These are phyloP conservation scores for Bellardia pandia DNA, from an alignment of 2,888 invertebrate genomes.

Conservation along the genomic window DNA sequence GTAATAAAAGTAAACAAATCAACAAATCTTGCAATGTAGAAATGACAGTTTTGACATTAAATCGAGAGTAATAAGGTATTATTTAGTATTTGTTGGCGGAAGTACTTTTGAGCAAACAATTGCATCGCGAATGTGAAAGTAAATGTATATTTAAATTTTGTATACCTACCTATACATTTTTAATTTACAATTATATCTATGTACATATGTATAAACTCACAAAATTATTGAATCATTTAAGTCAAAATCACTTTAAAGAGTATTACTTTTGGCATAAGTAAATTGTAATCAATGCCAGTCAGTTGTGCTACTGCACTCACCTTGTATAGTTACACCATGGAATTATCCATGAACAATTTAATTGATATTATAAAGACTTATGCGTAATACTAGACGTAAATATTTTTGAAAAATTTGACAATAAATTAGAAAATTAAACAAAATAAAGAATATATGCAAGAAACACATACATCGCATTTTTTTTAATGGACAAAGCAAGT, in stretches of 20 bases:
- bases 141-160: too few species aligned
- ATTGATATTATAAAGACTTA: neutral
- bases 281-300: too few species aligned
- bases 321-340: too few species aligned
- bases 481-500: neutral
- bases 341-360: constrained; percentile 11
- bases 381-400: neutral
- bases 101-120: neutral
- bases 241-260: too few species aligned
- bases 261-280: too few species aligned
- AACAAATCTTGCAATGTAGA: constrained; percentile 4
- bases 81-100: neutral
- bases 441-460: neutral
- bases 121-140: neutral
- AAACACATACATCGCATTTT: neutral
- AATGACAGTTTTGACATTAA: neutral
- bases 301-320: too few species aligned
- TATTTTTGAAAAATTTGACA: neutral
- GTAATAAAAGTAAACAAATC: constrained; percentile 21
- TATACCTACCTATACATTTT: too few species aligned
- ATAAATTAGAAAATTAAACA: neutral
- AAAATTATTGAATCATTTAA: too few species aligned
- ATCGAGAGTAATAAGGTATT: neutral
- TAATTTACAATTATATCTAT: too few species aligned
- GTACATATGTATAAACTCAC: too few species aligned